Evolutionary conservation across 2,113 vertebrate genomes (phyloP).

Genomic region (Rattus rattus): DNA sequence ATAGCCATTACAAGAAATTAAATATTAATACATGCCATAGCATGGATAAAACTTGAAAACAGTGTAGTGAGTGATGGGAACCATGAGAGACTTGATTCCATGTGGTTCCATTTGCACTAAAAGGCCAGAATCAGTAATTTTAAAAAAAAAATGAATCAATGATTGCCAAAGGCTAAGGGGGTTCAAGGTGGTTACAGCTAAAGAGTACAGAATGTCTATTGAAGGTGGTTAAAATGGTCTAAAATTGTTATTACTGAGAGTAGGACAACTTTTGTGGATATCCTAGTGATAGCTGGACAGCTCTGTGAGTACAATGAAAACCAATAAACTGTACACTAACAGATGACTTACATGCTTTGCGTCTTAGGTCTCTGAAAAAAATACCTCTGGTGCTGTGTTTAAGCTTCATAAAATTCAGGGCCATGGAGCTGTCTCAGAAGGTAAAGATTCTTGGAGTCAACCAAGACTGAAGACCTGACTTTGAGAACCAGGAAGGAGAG

Average conservation of each 20-base stretch:
- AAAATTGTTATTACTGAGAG: background rate
- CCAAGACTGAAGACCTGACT: background rate
- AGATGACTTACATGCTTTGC: background rate
- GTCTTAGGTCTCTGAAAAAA: constrained; percentile 24
- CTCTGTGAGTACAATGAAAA: background rate
- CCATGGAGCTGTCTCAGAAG: background rate
- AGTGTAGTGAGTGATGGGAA: background rate
- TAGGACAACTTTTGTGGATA: background rate
- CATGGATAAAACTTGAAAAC: background rate
- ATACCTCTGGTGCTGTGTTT: background rate
- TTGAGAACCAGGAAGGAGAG: background rate
- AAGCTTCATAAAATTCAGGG: background rate
- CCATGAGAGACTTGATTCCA: background rate
- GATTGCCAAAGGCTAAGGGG: background rate
- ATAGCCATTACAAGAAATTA: constrained; percentile 19
- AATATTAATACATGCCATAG: background rate
- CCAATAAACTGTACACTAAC: background rate
- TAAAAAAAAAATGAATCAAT: background rate
- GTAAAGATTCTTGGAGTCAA: background rate
- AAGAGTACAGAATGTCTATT: background rate
- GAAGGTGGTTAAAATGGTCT: background rate
- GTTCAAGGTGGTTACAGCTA: background rate
- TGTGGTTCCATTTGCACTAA: background rate
- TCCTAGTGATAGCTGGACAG: background rate
- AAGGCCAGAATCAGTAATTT: background rate